Evolutionary conservation across 2,113 vertebrate species (phyloP), one percentile per base, ranked within the genome.

Genomic region (Noctilio leporinus): DNA sequence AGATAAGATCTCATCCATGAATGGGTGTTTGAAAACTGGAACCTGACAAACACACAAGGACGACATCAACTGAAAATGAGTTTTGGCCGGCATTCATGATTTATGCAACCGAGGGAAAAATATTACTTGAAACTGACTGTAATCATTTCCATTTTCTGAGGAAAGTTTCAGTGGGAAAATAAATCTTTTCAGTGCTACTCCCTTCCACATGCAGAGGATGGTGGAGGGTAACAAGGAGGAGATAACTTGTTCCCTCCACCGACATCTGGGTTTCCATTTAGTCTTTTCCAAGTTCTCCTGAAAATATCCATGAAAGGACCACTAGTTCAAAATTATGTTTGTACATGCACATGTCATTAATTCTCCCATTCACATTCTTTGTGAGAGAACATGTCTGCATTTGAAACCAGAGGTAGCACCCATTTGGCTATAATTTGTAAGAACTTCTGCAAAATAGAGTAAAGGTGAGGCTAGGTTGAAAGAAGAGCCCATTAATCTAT

Each of bases 101-200:
- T 96, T 93, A 96, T 90, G 85, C 85, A 89, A 95, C 72, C 16
- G 81, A 59, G 86, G 43, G 76, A 87, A 95, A 93, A 97, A 90
- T 93, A 95, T 73, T 81, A 95, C 91, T 96, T 95, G 91, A 97
- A 96, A 93, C 91, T 86, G 62, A 95, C 96, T 92, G 45, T 90
- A 96, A 96, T 95, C 88, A 92, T 95, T 96, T 94, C 96, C 93
- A 96, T 94, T 96, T 95, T 95, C 72, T 95, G 77, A 90, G 72
- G 38, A 67, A 86, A 81, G 45, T 90, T 96, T 95, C 91, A 92
- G 67, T 78, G 96, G 93, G 96, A 67, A 95, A 95, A 92, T 95
- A 92, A 96, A 97, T 96, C 87, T 95, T 86, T 53, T 5, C 22
- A 64, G 30, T 47, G 38, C 90, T 90, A 64, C 81, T 95, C 80